A percentile compares a stretch with the other conserved stretches of the same genome.
Evolutionary conservation across 2,113 vertebrate genomes (phyloP).

Genomic region (Romanogobio albipinnatus): DNA sequence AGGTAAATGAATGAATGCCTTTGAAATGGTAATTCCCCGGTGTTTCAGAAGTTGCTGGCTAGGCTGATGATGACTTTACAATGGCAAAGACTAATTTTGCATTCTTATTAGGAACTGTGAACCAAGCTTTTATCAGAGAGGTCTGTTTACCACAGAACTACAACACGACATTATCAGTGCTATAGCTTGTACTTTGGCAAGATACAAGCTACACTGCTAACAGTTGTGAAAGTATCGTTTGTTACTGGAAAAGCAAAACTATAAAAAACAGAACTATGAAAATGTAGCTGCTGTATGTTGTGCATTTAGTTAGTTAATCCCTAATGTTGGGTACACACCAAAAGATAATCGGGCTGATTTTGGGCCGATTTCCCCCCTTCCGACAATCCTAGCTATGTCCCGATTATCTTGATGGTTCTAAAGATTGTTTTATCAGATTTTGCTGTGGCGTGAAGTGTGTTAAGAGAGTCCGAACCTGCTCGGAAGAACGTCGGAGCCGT

Average conservation of each 20-base stretch:
- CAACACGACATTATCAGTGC: neutral
- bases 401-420: no score
- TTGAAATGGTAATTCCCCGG: slow-evolving; percentile 67
- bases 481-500: no score
- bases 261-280: neutral
- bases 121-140: neutral
- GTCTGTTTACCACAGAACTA: neutral
- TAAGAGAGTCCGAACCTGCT: no score
- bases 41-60: slow-evolving; percentile 47
- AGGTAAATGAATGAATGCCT: slow-evolving; percentile 54
- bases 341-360: no score
- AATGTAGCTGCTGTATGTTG: no score
- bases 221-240: no score
- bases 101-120: slow-evolving; percentile 6
- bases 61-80: slow-evolving; percentile 33
- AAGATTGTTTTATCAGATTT: no score
- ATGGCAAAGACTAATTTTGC: neutral
- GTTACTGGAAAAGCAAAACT: neutral
- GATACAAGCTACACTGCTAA: neutral
- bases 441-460: no score
- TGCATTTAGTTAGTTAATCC: no score
- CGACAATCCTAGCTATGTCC: no score
- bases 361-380: no score
- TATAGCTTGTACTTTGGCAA: neutral
- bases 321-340: no score